Evolutionary conservation across 2,888 invertebrate genomes (phyloP).

Genomic region (Ormia ochracea): DNA sequence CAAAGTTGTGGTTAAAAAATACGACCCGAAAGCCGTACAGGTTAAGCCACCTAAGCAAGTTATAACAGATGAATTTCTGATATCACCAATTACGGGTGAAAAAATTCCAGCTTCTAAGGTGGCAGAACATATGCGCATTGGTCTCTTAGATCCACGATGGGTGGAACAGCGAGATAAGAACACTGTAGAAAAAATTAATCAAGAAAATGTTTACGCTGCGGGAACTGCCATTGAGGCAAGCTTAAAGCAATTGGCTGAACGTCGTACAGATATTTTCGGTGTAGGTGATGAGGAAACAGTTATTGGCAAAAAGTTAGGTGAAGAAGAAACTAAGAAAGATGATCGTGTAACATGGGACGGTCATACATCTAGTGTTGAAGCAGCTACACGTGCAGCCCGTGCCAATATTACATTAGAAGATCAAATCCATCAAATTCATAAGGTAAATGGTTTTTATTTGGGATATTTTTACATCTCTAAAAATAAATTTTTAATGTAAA

Average conservation of each 20-base stretch:
- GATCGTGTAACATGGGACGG: conserved; percentile 99
- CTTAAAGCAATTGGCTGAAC: conserved; percentile 95
- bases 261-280: conserved; percentile 99
- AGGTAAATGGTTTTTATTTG: conserved; percentile 77
- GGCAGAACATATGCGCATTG: conserved; percentile 98
- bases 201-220: conserved; percentile 81
- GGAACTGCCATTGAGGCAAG: conserved; percentile 96
- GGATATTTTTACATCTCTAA: neutral
- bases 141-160: conserved; percentile 97
- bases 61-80: conserved; percentile 91
- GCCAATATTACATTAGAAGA: conserved; percentile 97
- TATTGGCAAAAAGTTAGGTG: conserved; percentile 98
- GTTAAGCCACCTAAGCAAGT: conserved; percentile 81
- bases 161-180: conserved; percentile 97
- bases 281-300: conserved; percentile 99
- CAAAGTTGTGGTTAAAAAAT: conserved; percentile 96
- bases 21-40: conserved; percentile 92
- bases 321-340: conserved; percentile 89
- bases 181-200: conserved; percentile 93
- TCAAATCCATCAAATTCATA: conserved; percentile 98
- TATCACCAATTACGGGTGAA: conserved; percentile 99
- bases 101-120: conserved; percentile 97
- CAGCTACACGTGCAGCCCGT: conserved; percentile 93
- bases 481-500: neutral
- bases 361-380: conserved; percentile 97